These are phyloP conservation scores for Pipa parva DNA, from an alignment of 2,113 vertebrate species.

Conservation along the genomic window DNA sequence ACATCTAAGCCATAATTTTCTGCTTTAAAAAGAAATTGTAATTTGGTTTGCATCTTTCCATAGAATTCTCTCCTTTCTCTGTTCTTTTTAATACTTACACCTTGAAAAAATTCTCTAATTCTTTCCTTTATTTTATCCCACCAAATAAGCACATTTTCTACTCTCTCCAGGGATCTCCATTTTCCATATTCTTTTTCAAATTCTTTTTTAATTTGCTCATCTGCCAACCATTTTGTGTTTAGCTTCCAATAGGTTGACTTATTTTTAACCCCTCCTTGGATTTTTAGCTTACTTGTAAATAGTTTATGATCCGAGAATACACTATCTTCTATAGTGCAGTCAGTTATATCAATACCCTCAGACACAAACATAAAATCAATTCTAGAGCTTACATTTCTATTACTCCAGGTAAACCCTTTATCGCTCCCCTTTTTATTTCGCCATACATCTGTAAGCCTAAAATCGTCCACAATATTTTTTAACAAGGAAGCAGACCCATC, in stretches of 20 bases:
- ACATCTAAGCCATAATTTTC: not conserved
- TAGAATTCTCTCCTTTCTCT: not conserved
- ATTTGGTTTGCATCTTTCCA: not conserved
- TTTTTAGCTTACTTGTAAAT: not conserved
- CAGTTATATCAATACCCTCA: not conserved
- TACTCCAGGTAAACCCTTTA: not conserved
- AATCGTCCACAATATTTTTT: too few relatives aligned
- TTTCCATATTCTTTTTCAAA: not conserved
- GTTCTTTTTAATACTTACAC: too few relatives aligned
- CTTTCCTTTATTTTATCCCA: not conserved
- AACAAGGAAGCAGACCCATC: too few relatives aligned
- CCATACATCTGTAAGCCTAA: not conserved
- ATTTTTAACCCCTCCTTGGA: not conserved
- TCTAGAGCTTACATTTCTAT: not conserved
- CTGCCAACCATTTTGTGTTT: not conserved
- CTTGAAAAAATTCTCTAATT: not conserved
- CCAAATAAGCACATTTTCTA: not conserved
- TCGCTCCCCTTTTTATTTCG: not conserved
- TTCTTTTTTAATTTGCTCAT: not conserved
- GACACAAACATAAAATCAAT: not conserved
- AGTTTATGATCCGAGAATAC: not conserved
- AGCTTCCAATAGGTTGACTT: not conserved
- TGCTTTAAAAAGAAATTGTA: not conserved
- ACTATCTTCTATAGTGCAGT: not conserved
- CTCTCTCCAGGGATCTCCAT: rapidly evolving